These are phyloP conservation scores for Eremobia ochroleuca DNA, from an alignment of 2,888 invertebrate species.

Conservation along the genomic window DNA sequence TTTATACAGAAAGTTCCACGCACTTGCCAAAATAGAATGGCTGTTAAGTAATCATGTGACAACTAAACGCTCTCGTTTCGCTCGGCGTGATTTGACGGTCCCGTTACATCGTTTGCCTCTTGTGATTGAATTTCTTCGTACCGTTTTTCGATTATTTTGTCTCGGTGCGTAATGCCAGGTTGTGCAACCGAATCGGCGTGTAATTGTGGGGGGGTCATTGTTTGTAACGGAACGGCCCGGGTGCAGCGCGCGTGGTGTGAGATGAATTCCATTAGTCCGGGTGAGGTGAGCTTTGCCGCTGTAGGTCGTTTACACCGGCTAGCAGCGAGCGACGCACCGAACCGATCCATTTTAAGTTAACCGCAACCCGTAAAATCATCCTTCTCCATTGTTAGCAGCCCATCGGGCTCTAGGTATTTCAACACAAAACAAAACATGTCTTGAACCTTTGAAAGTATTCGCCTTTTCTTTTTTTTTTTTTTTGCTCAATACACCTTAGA, in stretches of 20 bases:
- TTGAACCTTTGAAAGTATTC: conserved; percentile 76
- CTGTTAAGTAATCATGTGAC: conserved; percentile 71
- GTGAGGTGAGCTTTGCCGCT: conserved; percentile 70
- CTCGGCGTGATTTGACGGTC: conserved; percentile 69
- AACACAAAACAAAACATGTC: conserved; percentile 26
- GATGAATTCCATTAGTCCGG: conserved; percentile 85
- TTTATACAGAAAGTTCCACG: conserved; percentile 66
- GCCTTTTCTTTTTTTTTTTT: too few species aligned
- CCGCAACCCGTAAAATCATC: conserved; percentile 49
- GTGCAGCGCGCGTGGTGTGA: conserved; percentile 80
- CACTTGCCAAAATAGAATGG: conserved; percentile 63
- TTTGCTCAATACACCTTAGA: conserved; percentile 77
- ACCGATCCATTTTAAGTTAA: conserved; percentile 54
- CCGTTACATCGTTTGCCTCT: conserved; percentile 68
- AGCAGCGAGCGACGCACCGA: conserved; percentile 65
- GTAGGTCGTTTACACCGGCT: conserved; percentile 78
- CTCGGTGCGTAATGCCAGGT: conserved; percentile 74
- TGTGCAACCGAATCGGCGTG: conserved; percentile 80
- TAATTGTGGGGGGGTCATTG: conserved; percentile 84
- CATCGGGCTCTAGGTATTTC: conserved; percentile 48
- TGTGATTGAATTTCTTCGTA: conserved; percentile 67
- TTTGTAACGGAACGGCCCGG: conserved; percentile 83
- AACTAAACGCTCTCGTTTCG: conserved; percentile 69
- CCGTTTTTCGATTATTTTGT: conserved; percentile 77
- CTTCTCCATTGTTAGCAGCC: conserved; percentile 36